A percentile compares a stretch with the other conserved stretches of the same genome.
Conservation (phyloP, 2,888 invertebrate genomes). For the Erebia palarica region DNA sequence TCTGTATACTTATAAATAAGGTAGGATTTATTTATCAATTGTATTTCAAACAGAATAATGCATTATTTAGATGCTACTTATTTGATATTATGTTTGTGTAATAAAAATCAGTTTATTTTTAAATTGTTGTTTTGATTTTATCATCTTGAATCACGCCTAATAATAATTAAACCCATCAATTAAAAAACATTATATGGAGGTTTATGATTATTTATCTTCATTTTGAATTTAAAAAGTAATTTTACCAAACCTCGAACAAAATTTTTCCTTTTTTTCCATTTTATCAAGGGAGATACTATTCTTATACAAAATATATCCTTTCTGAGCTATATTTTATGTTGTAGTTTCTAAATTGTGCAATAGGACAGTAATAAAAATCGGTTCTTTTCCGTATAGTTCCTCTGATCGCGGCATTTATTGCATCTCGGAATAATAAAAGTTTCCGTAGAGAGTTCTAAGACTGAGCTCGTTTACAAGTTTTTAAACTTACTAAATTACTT, state of each 20-base stretch:
- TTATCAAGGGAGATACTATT: not conserved
- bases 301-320: slow-evolving; percentile 3
- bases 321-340: slow-evolving; percentile 21
- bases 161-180: too few relatives aligned
- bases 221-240: too few relatives aligned
- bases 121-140: not conserved
- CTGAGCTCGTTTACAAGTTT: slow-evolving; percentile 73
- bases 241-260: too few relatives aligned
- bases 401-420: slow-evolving; percentile 76
- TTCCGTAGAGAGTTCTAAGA: slow-evolving; percentile 61
- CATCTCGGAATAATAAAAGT: slow-evolving; percentile 69
- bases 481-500: slow-evolving; percentile 58
- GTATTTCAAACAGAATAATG: not conserved
- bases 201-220: too few relatives aligned
- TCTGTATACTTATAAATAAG: too few relatives aligned
- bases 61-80: not conserved
- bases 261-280: too few relatives aligned
- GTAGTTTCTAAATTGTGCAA: slow-evolving; percentile 33
- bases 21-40: not conserved
- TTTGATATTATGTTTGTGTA: slow-evolving; percentile 7
- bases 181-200: too few relatives aligned
- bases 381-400: slow-evolving; percentile 60
- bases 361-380: slow-evolving; percentile 52
- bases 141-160: not conserved
- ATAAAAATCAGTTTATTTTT: slow-evolving; percentile 5